Evolutionary conservation across 1,140 invertebrate species (phyloP).

Genomic region (Plodia interpunctella): DNA sequence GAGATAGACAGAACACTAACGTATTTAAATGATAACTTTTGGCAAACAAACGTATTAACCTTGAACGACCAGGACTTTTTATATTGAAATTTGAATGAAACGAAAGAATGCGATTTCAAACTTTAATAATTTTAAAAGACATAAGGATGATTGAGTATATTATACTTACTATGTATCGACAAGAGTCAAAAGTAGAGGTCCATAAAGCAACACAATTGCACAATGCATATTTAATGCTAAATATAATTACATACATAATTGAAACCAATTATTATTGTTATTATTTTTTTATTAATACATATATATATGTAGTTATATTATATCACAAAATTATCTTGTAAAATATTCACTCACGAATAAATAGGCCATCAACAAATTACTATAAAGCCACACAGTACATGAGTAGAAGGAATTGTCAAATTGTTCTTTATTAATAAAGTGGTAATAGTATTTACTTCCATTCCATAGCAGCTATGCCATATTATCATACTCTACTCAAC

Average conservation of each 20-base stretch:
- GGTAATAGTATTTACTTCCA: too few species aligned
- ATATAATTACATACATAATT: neutral
- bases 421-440: too few species aligned
- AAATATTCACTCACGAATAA: too few species aligned
- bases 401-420: too few species aligned
- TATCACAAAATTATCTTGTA: too few species aligned
- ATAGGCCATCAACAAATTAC: too few species aligned
- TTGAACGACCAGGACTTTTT: slow-evolving; percentile 31
- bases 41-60: slow-evolving; percentile 35
- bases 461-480: too few species aligned
- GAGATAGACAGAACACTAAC: slow-evolving; percentile 33
- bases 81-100: neutral
- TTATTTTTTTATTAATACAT: slow-evolving; percentile 4
- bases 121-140: slow-evolving; percentile 16
- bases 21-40: slow-evolving; percentile 38
- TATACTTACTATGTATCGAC: neutral
- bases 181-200: neutral
- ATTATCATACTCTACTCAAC: too few species aligned
- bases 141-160: slow-evolving; percentile 6
- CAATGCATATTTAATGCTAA: slow-evolving; percentile 6
- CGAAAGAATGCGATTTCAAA: slow-evolving; percentile 6
- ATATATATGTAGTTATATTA: too few species aligned
- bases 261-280: neutral
- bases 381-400: too few species aligned
- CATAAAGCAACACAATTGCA: slow-evolving; percentile 13